These are phyloP conservation scores for Stomatorhinus ivindoensis DNA, from an alignment of 2,113 vertebrate species.

Conservation along the genomic window DNA sequence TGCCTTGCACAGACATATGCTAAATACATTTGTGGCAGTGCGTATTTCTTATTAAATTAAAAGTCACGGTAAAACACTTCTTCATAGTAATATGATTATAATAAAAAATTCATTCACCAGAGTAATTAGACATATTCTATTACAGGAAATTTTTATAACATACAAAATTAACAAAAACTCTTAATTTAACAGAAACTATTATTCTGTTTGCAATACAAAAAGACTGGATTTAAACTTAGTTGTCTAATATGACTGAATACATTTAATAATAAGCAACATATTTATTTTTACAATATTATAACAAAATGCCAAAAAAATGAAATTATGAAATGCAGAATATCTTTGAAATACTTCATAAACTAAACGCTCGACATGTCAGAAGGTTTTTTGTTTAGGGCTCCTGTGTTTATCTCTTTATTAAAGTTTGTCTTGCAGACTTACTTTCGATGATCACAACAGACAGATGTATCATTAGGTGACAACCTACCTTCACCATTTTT, in stretches of 20 bases:
- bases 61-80: neutral
- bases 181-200: neutral
- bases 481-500: conserved; percentile 76
- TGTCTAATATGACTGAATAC: neutral
- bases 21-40: neutral
- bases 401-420: neutral
- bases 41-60: neutral
- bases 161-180: neutral
- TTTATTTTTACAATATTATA: neutral
- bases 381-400: neutral
- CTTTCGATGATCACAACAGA: neutral
- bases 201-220: neutral
- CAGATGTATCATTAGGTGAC: neutral
- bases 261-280: neutral
- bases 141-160: neutral
- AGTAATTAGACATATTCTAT: neutral
- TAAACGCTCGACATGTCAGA: neutral
- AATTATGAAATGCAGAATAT: neutral
- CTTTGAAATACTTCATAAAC: neutral
- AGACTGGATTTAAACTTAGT: neutral
- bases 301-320: neutral
- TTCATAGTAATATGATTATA: neutral
- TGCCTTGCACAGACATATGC: neutral
- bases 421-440: neutral
- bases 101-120: neutral